These are phyloP conservation scores for Cephus nigrinus DNA, from an alignment of 2,888 invertebrate genomes.

Conservation along the genomic window DNA sequence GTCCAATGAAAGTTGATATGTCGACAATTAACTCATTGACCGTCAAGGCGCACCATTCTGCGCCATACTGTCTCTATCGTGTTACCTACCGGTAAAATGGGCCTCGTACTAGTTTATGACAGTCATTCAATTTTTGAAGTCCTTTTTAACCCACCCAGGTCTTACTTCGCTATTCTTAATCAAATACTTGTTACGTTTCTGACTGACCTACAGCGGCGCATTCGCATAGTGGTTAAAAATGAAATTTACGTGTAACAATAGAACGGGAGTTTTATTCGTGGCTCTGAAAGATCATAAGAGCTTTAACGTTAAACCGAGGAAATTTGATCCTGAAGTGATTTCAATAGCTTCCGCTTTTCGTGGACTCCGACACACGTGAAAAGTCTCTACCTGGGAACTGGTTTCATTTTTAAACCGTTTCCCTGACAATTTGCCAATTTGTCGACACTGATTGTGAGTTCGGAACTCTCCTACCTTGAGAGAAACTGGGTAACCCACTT, in stretches of 20 bases:
- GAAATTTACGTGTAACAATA: neutral
- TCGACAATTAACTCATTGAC: constrained; percentile 58
- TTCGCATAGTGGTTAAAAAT: neutral
- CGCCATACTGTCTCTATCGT: neutral
- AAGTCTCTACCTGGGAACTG: neutral
- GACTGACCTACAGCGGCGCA: neutral
- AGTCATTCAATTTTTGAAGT: neutral
- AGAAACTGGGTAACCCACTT: constrained; percentile 25
- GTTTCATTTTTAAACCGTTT: constrained; percentile 30
- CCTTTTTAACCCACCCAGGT: neutral
- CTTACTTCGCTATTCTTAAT: neutral
- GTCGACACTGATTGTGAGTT: constrained; percentile 13
- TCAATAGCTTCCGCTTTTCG: neutral
- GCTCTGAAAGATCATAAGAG: neutral
- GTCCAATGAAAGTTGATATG: constrained; percentile 61
- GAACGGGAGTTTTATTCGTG: neutral
- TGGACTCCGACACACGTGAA: neutral
- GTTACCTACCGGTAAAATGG: neutral
- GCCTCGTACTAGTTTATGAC: neutral
- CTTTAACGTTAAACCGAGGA: constrained; percentile 19
- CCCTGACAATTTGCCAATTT: constrained; percentile 44
- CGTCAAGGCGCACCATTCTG: constrained; percentile 27
- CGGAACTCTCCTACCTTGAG: neutral
- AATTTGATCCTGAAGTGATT: constrained; percentile 12
- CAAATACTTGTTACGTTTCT: neutral